Base-by-base conservation (phyloP, 2,113 vertebrate genomes). In the Heterocephalus glaber region DNA sequence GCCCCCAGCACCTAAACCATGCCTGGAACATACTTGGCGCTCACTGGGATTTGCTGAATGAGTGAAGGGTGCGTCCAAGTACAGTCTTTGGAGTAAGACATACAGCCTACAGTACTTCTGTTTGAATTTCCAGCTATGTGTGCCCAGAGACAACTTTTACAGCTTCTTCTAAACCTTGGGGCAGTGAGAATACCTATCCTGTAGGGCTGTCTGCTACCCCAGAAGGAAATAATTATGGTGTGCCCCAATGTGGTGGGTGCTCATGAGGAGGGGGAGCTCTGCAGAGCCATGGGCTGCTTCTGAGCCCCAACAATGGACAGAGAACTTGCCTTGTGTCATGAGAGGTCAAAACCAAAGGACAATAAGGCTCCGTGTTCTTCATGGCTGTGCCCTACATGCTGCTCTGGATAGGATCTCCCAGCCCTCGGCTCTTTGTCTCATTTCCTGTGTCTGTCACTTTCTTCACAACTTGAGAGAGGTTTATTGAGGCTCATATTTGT, bases 41-140 rank as follows among this genome's bases (percentile, higher is more conserved):
- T 86, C 28, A 2, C 16, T 6, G 10, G 7, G 13, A 24, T 26
- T 28, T 47, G 22, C 2, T 44, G 8, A 11, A 10, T 7, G 26
- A 87, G 24, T 16, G 58, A 68, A 56, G 11, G 35, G 7, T 52
- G 7, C 74, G 66, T 52, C 16, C 2, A 8, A 28, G 47, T 81
- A 3, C 2, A 0, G 0, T 56, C 58, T 92, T 76, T n/a, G 41
- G 54, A 56, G 68, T 22, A 26, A 0, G 22, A 28, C 1, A 5
- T 44, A 13, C 5, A 33, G 26, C 1, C 3, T 44, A 13, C 5
- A 33, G 26, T 1, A 0, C 49, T 24, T 7, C 19, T 1, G 0
- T 61, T 41, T 47, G 41, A 30, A 9, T 85, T 56, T 61, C 13
- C 28, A 19, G 89, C 35, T 63, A 13, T 8, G 2, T n/a, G 9